Conservation (phyloP, 2,113 vertebrate genomes). For the Tyrannus savana region DNA sequence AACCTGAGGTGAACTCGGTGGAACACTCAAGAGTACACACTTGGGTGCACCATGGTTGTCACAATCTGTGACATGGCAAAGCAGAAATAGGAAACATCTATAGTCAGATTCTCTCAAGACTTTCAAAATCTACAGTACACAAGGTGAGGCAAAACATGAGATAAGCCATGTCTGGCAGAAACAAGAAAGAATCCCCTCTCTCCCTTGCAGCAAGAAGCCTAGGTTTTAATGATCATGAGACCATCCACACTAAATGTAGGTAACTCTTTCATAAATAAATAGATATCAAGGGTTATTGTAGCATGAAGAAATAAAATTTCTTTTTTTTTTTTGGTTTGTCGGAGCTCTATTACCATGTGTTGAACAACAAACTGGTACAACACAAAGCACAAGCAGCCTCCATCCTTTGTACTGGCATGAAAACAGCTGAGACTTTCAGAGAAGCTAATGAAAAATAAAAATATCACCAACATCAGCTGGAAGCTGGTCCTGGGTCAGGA, state of each 20-base stretch:
- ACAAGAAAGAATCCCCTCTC: not conserved
- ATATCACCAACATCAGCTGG: not conserved
- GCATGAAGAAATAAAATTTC: not conserved
- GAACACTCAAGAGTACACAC: not conserved
- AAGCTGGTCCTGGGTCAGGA: not conserved
- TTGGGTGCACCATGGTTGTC: not conserved
- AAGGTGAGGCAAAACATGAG: not conserved
- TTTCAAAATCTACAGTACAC: not conserved
- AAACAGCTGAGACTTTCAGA: not conserved
- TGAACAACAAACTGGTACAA: not conserved
- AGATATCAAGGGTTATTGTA: not conserved
- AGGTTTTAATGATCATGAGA: not conserved
- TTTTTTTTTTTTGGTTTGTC: not conserved
- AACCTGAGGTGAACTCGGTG: not conserved
- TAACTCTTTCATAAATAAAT: not conserved
- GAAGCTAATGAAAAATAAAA: slow-evolving; percentile 23
- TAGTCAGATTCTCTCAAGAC: not conserved
- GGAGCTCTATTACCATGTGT: not conserved
- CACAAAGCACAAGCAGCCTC: not conserved
- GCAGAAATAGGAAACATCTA: not conserved
- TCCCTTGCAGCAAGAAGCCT: not conserved
- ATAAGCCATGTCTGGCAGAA: not conserved
- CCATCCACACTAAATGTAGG: not conserved
- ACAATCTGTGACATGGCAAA: not conserved
- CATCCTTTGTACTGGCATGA: not conserved